Base-by-base conservation (phyloP, 2,888 invertebrate species). In the Drosophila melanosoma region DNA sequence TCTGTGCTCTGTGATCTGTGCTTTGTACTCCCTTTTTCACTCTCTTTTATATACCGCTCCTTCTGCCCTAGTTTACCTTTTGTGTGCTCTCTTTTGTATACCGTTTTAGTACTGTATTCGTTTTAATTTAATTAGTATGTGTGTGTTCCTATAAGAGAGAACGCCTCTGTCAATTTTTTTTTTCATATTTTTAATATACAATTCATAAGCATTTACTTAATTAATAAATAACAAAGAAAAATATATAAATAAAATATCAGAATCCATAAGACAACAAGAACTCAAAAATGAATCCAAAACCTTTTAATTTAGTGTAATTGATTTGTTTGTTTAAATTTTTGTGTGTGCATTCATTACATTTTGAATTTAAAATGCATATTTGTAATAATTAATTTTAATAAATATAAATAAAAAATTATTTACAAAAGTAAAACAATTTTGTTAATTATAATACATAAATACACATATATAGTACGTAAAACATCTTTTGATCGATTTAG, bases 121-220 rank as follows among this genome's bases (percentile, higher is more conserved):
- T 67, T 52, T 48, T 49, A 17, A 53, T 52, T 49, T 29, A 29
- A 49, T 17, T 70, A 54, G 61, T 74, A 59, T 74, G 67, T 78
- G 74, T 78, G 69, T 69, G 67, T 67, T 49, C 56, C 61, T 36
- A 49, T 54, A 45, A 52, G 59, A 59, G 69, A 77, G 59, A 62
- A 69, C 67, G 62, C 53, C 65, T 35, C 40, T 58, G 33, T 48
- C 51, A 67, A 17, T 20, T 58, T 58, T 51, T 52, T 66, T 51
- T 53, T 65, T 58, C 53, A 57, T 52, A 83, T 79, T 78, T 71
- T 78, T 67, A 35, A 51, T 63, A 51, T 62, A 80, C 67, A 73
- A 68, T 68, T 69, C 57, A 74, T 85, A 83, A 83, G 85, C 85
- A 83, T 83, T 82, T 84, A 85, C 84, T 87, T 87, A 85, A 85